Evolutionary conservation across 2,113 vertebrate genomes (phyloP), one percentile per base, ranked within the genome.

Genomic region (Catharus fuscescens): DNA sequence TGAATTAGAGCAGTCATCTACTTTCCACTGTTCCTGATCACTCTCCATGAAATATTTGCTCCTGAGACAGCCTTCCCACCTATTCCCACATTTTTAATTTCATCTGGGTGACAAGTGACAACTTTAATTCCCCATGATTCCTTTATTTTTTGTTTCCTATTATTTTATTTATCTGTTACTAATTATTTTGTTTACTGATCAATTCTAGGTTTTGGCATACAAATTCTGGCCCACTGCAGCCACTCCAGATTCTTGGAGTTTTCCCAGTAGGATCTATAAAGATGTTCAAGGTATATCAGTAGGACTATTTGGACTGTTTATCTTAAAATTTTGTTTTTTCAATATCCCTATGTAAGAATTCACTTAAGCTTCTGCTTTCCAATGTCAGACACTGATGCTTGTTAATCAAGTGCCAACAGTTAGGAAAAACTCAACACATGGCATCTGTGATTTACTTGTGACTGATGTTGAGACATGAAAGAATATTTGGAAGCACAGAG

Each of bases 1-100:
- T 88, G 88, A 88, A 95, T 96, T 94, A 88, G 84, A 94, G 53
- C 36, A 94, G 42, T 44, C 71, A 74, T 94, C 52, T 78, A 52
- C 71, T 86, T 88, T 93, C 2, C 1, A 70, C 59, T 66, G 48
- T 52, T 95, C 40, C 78, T 60, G 34, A 88, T 93, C 42, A 78
- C 65, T 95, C 38, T 11, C 56, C 54, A 47, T 80, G 24, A 96
- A 95, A 92, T 90, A 92, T 90, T 92, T 90, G 71, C 67, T 92
- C 42, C 54, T 12, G 45, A 86, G 29, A 77, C 42, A 94, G 34
- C 24, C 29, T 80, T 83, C 59, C 52, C 57, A 66, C 74, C 52
- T 87, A 48, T 89, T 91, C 47, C 56, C 26, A 21, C 6, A 59
- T 70, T 95, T 94, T 92, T 70, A 69, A 88, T 92, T 52, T 66